Evolutionary conservation across 2,113 vertebrate species (phyloP), one percentile per base, ranked within the genome.

Genomic region (Perccottus glenii): DNA sequence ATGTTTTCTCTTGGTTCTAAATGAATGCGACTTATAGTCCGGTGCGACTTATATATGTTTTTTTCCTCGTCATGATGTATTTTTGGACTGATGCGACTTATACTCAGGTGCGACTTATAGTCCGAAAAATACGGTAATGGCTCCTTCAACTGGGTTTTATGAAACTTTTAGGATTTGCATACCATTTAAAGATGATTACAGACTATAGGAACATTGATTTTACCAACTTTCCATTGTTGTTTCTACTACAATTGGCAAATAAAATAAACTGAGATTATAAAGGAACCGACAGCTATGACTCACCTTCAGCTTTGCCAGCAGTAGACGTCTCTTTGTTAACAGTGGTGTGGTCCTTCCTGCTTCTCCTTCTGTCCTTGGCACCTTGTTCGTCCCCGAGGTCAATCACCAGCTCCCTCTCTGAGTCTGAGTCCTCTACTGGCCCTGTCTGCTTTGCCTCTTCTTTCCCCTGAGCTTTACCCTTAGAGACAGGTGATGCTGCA

Each of bases 401-500:
- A 46, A 99, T 99, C 75, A 99, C 96, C n/a, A 99, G 93, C 87
- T 99, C 97, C 4, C 94, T 94, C 84, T 99, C 97, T 0, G 97
- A 99, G 83, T 99, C 97, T 1, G 96, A 98, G 90, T 99, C 97
- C 81, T 96, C 88, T 8, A 94, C 91, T 5, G 88, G 67, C 0
- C 90, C 89, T 4, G 93, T 87, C 45, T 94, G 93, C 80, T 93
- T 94, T 4, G 82, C 82, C 73, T 95, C 95, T 57, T 97, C 94
- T 84, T 96, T 95, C 3, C 89, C 79, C 82, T 94, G 95, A 68
- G 92, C 69, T 69, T 96, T 97, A 35, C 97, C 96, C 77, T 92
- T 95, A 3, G 87, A 38, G 43, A 42, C 63, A 78, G 88, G 74
- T 85, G 94, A 58, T 85, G 86, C 19, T 35, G 78, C 47, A n/a